Base-by-base conservation (phyloP, 2,888 invertebrate species). In the Drosophila cognata region DNA sequence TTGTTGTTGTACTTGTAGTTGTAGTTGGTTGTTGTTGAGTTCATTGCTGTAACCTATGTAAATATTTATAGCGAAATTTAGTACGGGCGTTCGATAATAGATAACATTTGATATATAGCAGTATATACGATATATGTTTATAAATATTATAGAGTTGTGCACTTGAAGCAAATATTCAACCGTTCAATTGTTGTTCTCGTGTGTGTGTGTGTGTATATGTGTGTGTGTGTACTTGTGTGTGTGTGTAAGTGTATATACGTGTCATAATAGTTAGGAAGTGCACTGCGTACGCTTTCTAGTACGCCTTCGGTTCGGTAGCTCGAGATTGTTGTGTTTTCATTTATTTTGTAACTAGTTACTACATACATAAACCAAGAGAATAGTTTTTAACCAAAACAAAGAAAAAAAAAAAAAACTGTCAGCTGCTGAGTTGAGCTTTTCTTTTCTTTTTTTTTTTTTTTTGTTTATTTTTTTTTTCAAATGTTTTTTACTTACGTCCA, bases 401-500 rank as follows among this genome's bases (percentile, higher is more conserved):
- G 21, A 21, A 73, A 75, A 75, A 83, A 77, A 75, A 77, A 75
- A 84, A 81, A 43, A 43, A 43, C 48, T 67, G 73, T 76, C 69
- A 73, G 79, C 79, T 71, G 83, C 83, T 48, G 35, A 66, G 60
- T 81, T 72, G 67, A 28, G 71, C 58, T 78, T 79, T 73, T 74
- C 52, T 74, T 71, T 72, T 58, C 69, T 66, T 70, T 29, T 62
- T 62, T 62, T 69, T 65, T 81, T 72, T 35, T 67, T 75, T 64
- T 66, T 64, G 71, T 71, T 74, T 67, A 64, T 74, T 70, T 35
- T 74, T 77, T 77, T 81, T 81, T 81, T 82, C 46, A 46, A 46
- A 25, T 46, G 81, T 83, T 81, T 85, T 93, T 96, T 97, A 98
- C 99, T 99, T 98, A 99, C 99, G 99, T 97, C 98, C 99, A 93